Evolutionary conservation across 1,140 invertebrate species (phyloP), one percentile per base, ranked within the genome.

Genomic region (Lordiphosa clarofinis): DNA sequence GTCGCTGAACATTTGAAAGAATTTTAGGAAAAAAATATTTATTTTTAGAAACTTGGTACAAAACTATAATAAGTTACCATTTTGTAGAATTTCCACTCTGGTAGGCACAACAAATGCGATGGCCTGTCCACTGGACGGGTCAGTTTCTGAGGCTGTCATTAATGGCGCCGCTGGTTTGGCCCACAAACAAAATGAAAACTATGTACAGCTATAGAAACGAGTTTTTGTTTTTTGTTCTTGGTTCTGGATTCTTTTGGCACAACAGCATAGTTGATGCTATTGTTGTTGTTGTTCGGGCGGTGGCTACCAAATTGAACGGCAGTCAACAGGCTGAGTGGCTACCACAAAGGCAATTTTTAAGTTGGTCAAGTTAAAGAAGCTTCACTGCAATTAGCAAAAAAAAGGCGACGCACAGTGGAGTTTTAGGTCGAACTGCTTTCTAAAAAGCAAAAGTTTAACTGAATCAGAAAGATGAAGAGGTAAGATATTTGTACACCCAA

Each of bases 341-440:
- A 42, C 39, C 12, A 43, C 60, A 52, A 37, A 57, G 21, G 36
- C 56, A 53, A 50, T 49, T 68, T 47, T 21, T 44, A 40, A 24
- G 47, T 58, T 66, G 37, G 36, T 38, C 54, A 54, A 46, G 12
- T 37, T 15, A 47, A 56, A 40, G 15, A 62, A 39, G 61, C 55
- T 56, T 35, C 38, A 31, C n/a, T 49, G 47, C 61, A 81, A 81
- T 81, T 81, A 82, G 56, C 61, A 47, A 57, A 19, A 15, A 15
- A 19, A 15, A 54, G 63, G 65, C 65, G 43, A 60, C 62, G 47
- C 38, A 37, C 28, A 28, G 50, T 36, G 31, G 21, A 6, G 21
- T 24, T 5, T 24, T 0, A 6, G 21, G 4, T 24, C 21, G 21
- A 24, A 24, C 0, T 5, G 21, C 21, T 24, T 19, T 19, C 19